These are phyloP conservation scores for Hypsibius dujardini DNA, from an alignment of 1,140 invertebrate genomes.

Conservation along the genomic window DNA sequence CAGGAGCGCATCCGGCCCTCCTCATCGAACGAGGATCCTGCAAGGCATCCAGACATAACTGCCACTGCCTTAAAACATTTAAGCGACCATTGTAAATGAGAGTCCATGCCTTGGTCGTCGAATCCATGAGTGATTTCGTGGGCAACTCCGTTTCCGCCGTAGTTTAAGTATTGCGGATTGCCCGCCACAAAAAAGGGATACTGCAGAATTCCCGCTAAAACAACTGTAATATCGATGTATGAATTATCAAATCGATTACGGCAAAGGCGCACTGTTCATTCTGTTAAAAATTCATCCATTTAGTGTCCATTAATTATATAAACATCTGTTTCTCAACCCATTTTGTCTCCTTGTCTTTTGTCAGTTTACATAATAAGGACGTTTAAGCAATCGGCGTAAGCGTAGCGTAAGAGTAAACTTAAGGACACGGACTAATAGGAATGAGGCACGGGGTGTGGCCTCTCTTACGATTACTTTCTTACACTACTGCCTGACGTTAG, in stretches of 20 bases:
- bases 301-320: neutral
- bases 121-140: constrained; percentile 45
- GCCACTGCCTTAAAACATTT: constrained; percentile 26
- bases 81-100: neutral
- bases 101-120: constrained; percentile 36
- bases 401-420: no score
- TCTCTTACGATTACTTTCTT: no score
- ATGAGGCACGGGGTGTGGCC: no score
- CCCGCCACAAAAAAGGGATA: constrained; percentile 37
- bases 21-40: constrained; percentile 81
- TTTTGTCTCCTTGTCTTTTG: neutral
- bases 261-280: no score
- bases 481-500: no score
- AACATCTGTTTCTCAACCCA: neutral
- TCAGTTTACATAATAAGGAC: neutral
- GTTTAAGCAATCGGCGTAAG: no score
- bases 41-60: constrained; percentile 18
- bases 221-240: constrained; percentile 18
- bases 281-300: no score
- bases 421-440: no score
- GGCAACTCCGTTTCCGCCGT: constrained; percentile 44
- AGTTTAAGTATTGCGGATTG: constrained; percentile 36
- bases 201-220: constrained; percentile 39
- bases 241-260: no score
- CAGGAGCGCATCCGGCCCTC: constrained; percentile 62